A percentile compares a stretch with the other conserved stretches of the same genome.
These are phyloP conservation scores for Actenoides lindsayi DNA, from an alignment of 2,113 vertebrate species.

Conservation along the genomic window DNA sequence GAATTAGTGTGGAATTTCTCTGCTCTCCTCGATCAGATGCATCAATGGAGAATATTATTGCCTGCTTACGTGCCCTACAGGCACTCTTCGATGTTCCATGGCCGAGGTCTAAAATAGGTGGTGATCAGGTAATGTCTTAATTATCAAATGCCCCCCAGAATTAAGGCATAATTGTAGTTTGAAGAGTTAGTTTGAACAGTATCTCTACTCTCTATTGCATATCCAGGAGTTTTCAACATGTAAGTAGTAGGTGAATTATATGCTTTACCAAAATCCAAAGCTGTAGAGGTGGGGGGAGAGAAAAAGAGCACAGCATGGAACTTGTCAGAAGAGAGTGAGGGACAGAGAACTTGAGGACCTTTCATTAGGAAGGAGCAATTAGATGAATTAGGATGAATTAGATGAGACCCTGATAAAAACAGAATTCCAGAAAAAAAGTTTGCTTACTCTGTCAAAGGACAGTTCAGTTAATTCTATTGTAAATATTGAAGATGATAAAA, in stretches of 20 bases:
- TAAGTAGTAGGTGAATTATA: neutral
- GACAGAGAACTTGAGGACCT: neutral
- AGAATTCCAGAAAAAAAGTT: neutral
- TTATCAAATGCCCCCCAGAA: neutral
- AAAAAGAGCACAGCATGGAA: neutral
- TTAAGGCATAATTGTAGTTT: neutral
- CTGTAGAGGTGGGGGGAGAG: neutral
- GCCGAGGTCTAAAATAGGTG: slow-evolving; percentile 89
- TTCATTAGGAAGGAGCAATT: neutral
- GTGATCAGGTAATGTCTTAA: slow-evolving; percentile 84
- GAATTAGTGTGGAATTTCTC: slow-evolving; percentile 92
- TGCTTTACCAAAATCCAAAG: neutral
- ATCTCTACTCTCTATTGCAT: neutral
- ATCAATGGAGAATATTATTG: slow-evolving; percentile 89
- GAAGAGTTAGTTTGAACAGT: neutral
- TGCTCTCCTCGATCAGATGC: slow-evolving; percentile 88
- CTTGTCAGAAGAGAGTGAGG: neutral
- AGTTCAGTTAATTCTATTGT: neutral
- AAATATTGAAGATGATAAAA: neutral
- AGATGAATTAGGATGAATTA: neutral
- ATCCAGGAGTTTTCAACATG: neutral
- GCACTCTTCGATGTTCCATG: slow-evolving; percentile 85
- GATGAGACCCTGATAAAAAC: neutral
- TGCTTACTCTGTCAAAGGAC: neutral
- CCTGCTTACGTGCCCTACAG: slow-evolving; percentile 87